Evolutionary conservation across 1,140 invertebrate species (phyloP).

Genomic region (Bombus vancouverensis): DNA sequence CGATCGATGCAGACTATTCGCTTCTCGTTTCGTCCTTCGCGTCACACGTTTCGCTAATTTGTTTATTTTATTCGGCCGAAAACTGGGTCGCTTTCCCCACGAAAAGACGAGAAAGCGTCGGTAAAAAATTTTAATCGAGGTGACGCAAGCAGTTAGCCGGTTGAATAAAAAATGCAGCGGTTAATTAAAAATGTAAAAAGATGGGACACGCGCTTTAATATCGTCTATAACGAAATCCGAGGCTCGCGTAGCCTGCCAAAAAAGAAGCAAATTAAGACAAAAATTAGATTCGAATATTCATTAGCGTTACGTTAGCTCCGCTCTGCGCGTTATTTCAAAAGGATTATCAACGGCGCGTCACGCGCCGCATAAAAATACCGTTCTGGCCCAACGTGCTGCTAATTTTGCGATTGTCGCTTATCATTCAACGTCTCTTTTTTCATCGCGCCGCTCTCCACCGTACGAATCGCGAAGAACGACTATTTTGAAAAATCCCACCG

Average conservation of each 20-base stretch:
- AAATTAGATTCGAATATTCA: constrained; percentile 59
- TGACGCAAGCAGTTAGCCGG: constrained; percentile 6
- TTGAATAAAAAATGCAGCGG: constrained; percentile 30
- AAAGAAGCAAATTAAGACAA: constrained; percentile 47
- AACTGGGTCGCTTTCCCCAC: not conserved
- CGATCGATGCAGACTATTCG: not conserved
- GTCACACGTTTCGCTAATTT: constrained; percentile 19
- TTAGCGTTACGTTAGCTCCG: constrained; percentile 16
- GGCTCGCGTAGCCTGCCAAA: not conserved
- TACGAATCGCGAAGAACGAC: not conserved
- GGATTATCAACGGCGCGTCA: constrained; percentile 36
- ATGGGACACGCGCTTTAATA: constrained; percentile 20
- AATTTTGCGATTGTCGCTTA: not conserved
- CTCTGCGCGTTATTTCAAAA: constrained; percentile 34
- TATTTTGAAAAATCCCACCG: not conserved
- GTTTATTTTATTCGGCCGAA: not conserved
- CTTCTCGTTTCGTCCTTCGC: not conserved
- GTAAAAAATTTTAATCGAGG: constrained; percentile 27
- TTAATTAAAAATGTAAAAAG: constrained; percentile 46
- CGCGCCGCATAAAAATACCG: constrained; percentile 39
- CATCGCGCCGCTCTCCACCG: too few relatives aligned
- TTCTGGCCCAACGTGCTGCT: too few relatives aligned
- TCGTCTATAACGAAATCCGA: constrained; percentile 49
- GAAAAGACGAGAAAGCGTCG: not conserved
- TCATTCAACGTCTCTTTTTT: not conserved